Percentiles rank a stretch among this genome's conserved stretches.
These are phyloP conservation scores for Coenonympha glycerion DNA, from an alignment of 2,888 invertebrate species.

Conservation along the genomic window DNA sequence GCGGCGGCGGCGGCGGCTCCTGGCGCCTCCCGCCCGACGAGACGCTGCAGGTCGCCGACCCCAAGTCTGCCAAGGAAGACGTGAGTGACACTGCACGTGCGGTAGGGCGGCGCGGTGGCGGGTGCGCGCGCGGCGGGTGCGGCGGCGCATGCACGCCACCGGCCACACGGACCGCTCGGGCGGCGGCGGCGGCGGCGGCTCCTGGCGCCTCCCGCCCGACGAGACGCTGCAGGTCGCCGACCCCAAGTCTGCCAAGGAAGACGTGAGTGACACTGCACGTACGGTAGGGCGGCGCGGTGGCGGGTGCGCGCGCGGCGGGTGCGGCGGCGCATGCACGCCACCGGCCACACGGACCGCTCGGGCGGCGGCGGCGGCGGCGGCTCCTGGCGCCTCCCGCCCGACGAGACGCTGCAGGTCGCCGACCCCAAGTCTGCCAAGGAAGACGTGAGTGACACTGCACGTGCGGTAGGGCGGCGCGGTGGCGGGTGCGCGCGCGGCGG, in stretches of 20 bases:
- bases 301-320: constrained; percentile 78
- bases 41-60: constrained; percentile 92
- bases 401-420: constrained; percentile 93
- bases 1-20: constrained; percentile 80
- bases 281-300: constrained; percentile 73
- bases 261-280: constrained; percentile 61
- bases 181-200: constrained; percentile 79
- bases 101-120: constrained; percentile 76
- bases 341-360: constrained; percentile 90
- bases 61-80: constrained; percentile 85
- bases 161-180: constrained; percentile 89
- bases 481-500: constrained; percentile 78
- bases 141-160: constrained; percentile 91
- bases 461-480: constrained; percentile 71
- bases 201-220: constrained; percentile 94
- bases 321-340: constrained; percentile 89
- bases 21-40: constrained; percentile 95
- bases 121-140: constrained; percentile 77
- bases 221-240: constrained; percentile 94
- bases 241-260: constrained; percentile 86
- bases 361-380: constrained; percentile 78
- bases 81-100: constrained; percentile 53
- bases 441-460: constrained; percentile 65
- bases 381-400: constrained; percentile 93
- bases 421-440: constrained; percentile 88